Evolutionary conservation across 2,888 invertebrate genomes (phyloP).

Genomic region (Pyrocoelia pectoralis): DNA sequence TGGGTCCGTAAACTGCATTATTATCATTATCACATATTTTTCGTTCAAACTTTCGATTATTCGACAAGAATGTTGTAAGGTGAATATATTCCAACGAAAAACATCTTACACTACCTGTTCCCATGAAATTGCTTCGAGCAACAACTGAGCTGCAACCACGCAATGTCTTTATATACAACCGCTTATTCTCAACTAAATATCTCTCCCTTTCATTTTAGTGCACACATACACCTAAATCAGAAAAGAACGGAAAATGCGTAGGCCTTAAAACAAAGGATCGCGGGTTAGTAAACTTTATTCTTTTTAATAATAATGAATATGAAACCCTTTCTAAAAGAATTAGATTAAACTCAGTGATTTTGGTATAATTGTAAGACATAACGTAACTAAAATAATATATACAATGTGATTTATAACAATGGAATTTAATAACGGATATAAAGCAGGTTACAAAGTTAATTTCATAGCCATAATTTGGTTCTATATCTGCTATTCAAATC

Average conservation of each 20-base stretch:
- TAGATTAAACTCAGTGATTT: background rate
- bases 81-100: constrained; percentile 33
- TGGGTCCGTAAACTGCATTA: constrained; percentile 18
- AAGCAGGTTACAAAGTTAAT: background rate
- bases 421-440: background rate
- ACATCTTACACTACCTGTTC: constrained; percentile 46
- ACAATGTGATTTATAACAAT: background rate
- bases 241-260: constrained; percentile 31
- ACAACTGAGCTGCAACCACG: constrained; percentile 32
- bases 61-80: constrained; percentile 28
- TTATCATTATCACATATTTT: constrained; percentile 21
- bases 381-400: background rate
- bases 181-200: constrained; percentile 28
- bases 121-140: constrained; percentile 43
- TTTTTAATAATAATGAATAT: constrained; percentile 15
- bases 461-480: background rate
- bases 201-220: constrained; percentile 17
- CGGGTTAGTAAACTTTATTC: constrained; percentile 22
- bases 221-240: constrained; percentile 12
- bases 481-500: background rate
- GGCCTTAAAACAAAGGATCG: constrained; percentile 23
- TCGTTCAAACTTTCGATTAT: constrained; percentile 16
- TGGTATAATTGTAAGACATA: background rate
- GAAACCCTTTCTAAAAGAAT: constrained; percentile 19
- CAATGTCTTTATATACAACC: constrained; percentile 35